Percentiles rank a stretch among this genome's conserved stretches.
These are phyloP conservation scores for Anorthoa munda DNA, from an alignment of 2,888 invertebrate species.

Conservation along the genomic window DNA sequence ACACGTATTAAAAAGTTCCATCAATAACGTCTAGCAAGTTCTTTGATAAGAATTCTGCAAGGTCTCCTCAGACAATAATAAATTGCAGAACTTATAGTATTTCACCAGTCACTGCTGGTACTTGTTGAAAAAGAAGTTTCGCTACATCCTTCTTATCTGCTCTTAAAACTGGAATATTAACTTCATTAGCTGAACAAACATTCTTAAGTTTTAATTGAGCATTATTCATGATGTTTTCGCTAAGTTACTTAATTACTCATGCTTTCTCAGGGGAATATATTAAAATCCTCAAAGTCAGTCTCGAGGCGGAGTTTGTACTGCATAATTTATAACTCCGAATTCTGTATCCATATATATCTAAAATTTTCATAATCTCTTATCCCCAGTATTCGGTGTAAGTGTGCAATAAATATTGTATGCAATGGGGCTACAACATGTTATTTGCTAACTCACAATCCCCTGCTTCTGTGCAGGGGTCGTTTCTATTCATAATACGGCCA, in stretches of 20 bases:
- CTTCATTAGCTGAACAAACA: constrained; percentile 69
- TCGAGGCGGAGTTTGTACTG: constrained; percentile 51
- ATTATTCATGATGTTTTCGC: constrained; percentile 74
- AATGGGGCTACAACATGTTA: constrained; percentile 84
- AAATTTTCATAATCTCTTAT: constrained; percentile 83
- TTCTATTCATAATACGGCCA: constrained; percentile 85
- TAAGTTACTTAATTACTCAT: constrained; percentile 69
- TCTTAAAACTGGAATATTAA: constrained; percentile 69
- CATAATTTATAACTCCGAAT: constrained; percentile 75
- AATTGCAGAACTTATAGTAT: constrained; percentile 66
- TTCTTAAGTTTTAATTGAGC: constrained; percentile 71
- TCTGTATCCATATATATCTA: constrained; percentile 67
- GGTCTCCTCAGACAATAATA: constrained; percentile 62
- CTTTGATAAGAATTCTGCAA: constrained; percentile 61
- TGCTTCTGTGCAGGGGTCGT: constrained; percentile 79
- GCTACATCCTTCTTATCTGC: constrained; percentile 61
- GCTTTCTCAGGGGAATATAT: constrained; percentile 65
- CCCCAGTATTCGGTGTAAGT: constrained; percentile 76
- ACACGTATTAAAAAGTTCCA: constrained; percentile 64
- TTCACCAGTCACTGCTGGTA: constrained; percentile 50
- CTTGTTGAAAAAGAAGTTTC: constrained; percentile 62
- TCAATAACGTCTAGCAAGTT: constrained; percentile 64
- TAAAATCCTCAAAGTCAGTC: constrained; percentile 67
- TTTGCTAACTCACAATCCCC: constrained; percentile 85
- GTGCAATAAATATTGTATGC: constrained; percentile 88